Base-by-base conservation (phyloP, 2,797 vertebrate genomes). In the Trematomus bernacchii region DNA sequence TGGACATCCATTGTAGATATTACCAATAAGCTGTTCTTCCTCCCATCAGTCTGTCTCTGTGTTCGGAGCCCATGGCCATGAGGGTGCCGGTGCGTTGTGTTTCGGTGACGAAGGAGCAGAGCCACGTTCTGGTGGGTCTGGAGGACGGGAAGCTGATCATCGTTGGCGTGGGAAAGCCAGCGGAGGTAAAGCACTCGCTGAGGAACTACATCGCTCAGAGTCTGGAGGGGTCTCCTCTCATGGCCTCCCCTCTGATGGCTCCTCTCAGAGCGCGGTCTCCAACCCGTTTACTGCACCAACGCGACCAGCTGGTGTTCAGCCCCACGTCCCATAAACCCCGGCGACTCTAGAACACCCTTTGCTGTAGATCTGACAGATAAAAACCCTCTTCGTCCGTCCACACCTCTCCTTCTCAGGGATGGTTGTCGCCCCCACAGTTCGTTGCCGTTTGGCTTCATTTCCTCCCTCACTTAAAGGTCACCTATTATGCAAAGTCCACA, bases 71-170 rank as follows among this genome's bases (percentile, higher is more conserved):
- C 40, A 95, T 98, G 94, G 95, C 96, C 71, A 99, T 99, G 98
- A 87, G 97, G 18, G 94, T 97, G 67, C 95, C 97, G 6, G 96
- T 99, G 77, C 95, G 95, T 18, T 96, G 97, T 63, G 95, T 99
- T 74, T 97, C 96, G 2, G 96, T 98, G 85, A 97, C 97, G 76
- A 99, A 99, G 93, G 98, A 99, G 84, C 94, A 95, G 86, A 98
- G 97, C 85, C 98, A 99, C 66, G 94, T 97, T 68, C 95, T 99
- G 77, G 96, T 97, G 82, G 98, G 98, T 64, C 95, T 99, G 73
- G 94, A 97, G 89, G 98, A 99, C 0, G 98, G 98, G 86, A 99
- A 98, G 92, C 94, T 99, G 93, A 99, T 99, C 94, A 94, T 99
- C 82, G 95, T 99, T 77, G 98, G 97, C 83, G 97, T 98, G 89